phyloP scores from a whole-genome alignment of 2,888 invertebrate genomes.

The Agrotis ipsilon region DNA sequence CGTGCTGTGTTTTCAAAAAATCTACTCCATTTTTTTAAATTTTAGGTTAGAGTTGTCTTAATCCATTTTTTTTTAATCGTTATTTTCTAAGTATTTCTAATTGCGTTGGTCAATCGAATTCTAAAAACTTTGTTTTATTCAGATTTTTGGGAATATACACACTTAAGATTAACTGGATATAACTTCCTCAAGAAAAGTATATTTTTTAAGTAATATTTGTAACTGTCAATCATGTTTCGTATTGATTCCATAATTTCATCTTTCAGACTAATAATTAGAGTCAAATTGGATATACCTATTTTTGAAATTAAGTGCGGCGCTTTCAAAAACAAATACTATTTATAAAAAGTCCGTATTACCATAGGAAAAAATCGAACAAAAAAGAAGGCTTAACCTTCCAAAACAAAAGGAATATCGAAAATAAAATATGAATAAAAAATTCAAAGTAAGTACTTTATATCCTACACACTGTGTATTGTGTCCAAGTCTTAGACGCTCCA shows the following conservation, averaged over 20 bases:
- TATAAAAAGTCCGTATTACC: background rate
- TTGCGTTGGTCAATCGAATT: too few relatives aligned
- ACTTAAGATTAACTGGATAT: background rate
- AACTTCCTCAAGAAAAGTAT: background rate
- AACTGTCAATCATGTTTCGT: too few relatives aligned
- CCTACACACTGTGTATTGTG: slow-evolving; percentile 51
- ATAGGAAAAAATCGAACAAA: slow-evolving; percentile 12
- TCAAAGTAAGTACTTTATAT: slow-evolving; percentile 33
- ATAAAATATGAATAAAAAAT: slow-evolving; percentile 45
- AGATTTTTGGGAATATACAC: too few relatives aligned
- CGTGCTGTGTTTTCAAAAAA: too few relatives aligned
- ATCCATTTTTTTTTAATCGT: too few relatives aligned
- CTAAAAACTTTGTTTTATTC: too few relatives aligned
- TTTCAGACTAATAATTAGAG: too few relatives aligned
- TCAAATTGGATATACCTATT: background rate
- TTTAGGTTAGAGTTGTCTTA: too few relatives aligned
- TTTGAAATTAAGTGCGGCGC: background rate
- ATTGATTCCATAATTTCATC: too few relatives aligned
- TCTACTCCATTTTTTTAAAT: too few relatives aligned
- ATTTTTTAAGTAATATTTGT: background rate
- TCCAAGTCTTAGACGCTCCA: slow-evolving; percentile 46
- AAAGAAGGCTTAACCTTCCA: slow-evolving; percentile 17
- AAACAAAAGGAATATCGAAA: slow-evolving; percentile 17
- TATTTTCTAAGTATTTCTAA: too few relatives aligned
- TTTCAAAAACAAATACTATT: background rate